These are phyloP conservation scores for Caenorhabditis uteleia DNA, from an alignment of 2,888 invertebrate genomes.

Conservation along the genomic window DNA sequence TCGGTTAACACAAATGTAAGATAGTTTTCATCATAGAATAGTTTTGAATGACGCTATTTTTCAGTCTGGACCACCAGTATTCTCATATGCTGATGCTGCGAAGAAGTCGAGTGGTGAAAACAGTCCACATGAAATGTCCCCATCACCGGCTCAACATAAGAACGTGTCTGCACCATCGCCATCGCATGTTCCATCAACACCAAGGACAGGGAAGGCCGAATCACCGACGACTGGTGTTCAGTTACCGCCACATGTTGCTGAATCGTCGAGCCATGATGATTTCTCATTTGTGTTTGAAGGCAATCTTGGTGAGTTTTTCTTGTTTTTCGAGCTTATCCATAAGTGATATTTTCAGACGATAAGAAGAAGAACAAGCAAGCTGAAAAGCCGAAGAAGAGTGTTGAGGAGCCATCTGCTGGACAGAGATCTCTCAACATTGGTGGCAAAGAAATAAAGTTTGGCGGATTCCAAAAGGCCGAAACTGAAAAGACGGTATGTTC, in stretches of 20 bases:
- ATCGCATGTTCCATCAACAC: neutral
- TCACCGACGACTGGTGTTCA: conserved; percentile 11
- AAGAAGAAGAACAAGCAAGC: conserved; percentile 6
- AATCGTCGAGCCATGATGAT: conserved; percentile 1
- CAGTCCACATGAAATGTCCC: conserved; percentile 21
- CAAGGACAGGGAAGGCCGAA: neutral
- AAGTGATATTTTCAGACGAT: neutral
- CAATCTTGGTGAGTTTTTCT: neutral
- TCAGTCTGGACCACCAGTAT: conserved; percentile 7
- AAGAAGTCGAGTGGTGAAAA: conserved; percentile 37
- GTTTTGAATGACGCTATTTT: neutral
- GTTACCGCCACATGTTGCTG: conserved; percentile 8
- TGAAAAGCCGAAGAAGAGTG: neutral
- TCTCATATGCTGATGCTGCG: conserved; percentile 46
- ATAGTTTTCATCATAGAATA: neutral
- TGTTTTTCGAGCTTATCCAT: neutral
- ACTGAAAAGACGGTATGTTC: neutral
- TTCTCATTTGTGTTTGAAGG: conserved; percentile 27
- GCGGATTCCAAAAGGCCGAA: neutral
- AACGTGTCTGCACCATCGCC: neutral
- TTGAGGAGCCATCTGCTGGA: conserved; percentile 4
- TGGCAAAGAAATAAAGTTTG: neutral
- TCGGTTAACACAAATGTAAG: conserved; percentile 17
- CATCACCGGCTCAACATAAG: neutral
- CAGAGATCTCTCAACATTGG: neutral